Evolutionary conservation across 1,140 invertebrate genomes (phyloP).

Genomic region (Pseudomyrmex cubaensis): DNA sequence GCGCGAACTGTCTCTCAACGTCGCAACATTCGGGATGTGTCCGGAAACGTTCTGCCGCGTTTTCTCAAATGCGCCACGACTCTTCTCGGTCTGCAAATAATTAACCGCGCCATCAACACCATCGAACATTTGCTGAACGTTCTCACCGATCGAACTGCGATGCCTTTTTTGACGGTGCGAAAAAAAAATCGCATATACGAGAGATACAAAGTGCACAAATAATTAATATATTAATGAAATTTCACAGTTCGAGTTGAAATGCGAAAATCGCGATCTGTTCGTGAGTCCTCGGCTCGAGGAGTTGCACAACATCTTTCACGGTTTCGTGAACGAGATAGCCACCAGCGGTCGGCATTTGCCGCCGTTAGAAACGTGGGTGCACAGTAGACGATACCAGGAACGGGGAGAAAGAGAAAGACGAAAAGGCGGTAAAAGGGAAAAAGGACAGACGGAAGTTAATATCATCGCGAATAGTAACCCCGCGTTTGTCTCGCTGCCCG

Average conservation of each 20-base stretch:
- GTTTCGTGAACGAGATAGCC: constrained; percentile 81
- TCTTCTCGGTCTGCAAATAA: constrained; percentile 85
- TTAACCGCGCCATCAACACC: constrained; percentile 84
- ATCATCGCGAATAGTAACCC: background rate
- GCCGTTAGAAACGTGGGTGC: constrained; percentile 81
- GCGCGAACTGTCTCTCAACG: constrained; percentile 77
- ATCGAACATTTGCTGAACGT: constrained; percentile 85
- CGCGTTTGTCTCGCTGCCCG: constrained; percentile 76
- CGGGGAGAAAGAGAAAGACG: constrained; percentile 1
- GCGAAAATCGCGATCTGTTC: constrained; percentile 78
- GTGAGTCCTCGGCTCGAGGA: constrained; percentile 80
- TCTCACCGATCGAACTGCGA: constrained; percentile 78
- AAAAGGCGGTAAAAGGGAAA: too few species aligned
- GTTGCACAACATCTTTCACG: constrained; percentile 78
- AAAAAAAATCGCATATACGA: background rate
- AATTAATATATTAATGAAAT: constrained; percentile 11
- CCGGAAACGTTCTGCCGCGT: constrained; percentile 49
- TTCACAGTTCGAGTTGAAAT: constrained; percentile 81
- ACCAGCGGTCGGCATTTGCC: constrained; percentile 81
- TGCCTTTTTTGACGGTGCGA: constrained; percentile 84
- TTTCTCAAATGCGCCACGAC: constrained; percentile 81
- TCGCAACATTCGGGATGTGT: constrained; percentile 78
- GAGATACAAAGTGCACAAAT: background rate
- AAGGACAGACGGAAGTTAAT: background rate
- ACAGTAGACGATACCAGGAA: background rate